Percentiles rank a stretch among this genome's conserved stretches.
Evolutionary conservation across 64 coral and sea anemone genomes (phyloP).

Genomic region (Porites lutea): DNA sequence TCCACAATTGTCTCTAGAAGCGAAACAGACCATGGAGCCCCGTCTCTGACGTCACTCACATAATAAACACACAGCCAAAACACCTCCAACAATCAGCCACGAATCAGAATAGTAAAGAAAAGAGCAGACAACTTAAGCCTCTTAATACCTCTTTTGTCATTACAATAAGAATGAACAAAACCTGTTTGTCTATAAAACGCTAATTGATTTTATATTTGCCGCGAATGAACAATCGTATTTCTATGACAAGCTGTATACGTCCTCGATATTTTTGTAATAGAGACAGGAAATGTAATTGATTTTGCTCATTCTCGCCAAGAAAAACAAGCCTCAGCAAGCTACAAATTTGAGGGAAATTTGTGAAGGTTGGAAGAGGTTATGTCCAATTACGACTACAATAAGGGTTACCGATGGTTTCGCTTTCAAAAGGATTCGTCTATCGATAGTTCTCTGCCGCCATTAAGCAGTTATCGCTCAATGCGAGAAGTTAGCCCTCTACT

Average conservation of each 20-base stretch:
- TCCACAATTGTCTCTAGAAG: no score
- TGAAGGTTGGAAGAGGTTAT: not conserved
- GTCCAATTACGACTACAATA: conserved; percentile 86
- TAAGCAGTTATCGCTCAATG: conserved; percentile 59
- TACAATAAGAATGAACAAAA: conserved; percentile 25
- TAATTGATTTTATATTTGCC: conserved; percentile 17
- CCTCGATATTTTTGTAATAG: not conserved
- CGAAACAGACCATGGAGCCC: not conserved
- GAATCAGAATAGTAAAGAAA: not conserved
- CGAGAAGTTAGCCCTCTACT: conserved; percentile 59
- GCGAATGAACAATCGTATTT: not conserved
- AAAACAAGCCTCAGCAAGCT: no score
- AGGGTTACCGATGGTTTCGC: conserved; percentile 79
- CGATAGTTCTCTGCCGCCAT: conserved; percentile 46
- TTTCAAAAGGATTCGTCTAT: conserved; percentile 77
- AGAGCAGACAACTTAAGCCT: not conserved
- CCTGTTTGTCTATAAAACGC: not conserved
- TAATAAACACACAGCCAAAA: not conserved
- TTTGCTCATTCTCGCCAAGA: not conserved
- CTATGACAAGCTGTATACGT: not conserved
- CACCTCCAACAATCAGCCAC: not conserved
- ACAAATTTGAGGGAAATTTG: no score
- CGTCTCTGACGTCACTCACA: not conserved
- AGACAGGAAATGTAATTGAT: not conserved
- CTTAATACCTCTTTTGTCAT: conserved; percentile 1